Conservation (phyloP, 2,888 invertebrate genomes). For the Paralinhomoeus sp. region DNA sequence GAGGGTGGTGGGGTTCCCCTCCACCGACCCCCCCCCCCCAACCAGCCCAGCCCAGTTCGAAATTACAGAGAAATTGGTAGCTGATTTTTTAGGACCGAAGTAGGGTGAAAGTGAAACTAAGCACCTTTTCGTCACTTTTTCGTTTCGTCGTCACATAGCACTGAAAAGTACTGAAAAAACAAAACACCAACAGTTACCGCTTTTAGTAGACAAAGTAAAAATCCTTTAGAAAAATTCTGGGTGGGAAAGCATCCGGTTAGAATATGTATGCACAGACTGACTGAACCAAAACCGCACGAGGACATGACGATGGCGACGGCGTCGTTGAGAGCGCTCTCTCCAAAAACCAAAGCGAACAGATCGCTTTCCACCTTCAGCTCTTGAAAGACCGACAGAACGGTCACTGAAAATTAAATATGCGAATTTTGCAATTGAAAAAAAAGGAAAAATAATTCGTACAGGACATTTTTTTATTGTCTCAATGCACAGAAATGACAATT, state of each 20-base stretch:
- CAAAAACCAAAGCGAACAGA: slow-evolving; percentile 88
- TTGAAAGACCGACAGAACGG: slow-evolving; percentile 80
- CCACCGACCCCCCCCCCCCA: too few species aligned
- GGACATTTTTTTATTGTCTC: neutral
- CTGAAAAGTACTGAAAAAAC: too few species aligned
- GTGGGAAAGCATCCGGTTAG: neutral
- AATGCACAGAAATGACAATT: neutral
- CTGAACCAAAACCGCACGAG: neutral
- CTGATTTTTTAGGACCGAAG: too few species aligned
- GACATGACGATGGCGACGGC: slow-evolving; percentile 91
- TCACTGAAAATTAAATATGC: slow-evolving; percentile 34
- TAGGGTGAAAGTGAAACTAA: too few species aligned
- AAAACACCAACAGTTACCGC: too few species aligned
- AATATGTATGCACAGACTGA: neutral
- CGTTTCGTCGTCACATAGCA: neutral
- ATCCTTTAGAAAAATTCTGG: too few species aligned
- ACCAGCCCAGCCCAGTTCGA: too few species aligned
- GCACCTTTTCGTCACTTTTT: neutral
- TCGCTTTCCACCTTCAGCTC: slow-evolving; percentile 92
- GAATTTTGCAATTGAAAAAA: too few species aligned
- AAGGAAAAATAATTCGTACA: neutral
- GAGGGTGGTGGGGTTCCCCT: too few species aligned
- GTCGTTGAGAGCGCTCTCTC: slow-evolving; percentile 92
- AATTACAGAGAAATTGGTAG: too few species aligned
- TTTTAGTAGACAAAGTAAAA: too few species aligned